Evolutionary conservation across 2,888 invertebrate species (phyloP).

Genomic region (Ochropleura leucogaster): DNA sequence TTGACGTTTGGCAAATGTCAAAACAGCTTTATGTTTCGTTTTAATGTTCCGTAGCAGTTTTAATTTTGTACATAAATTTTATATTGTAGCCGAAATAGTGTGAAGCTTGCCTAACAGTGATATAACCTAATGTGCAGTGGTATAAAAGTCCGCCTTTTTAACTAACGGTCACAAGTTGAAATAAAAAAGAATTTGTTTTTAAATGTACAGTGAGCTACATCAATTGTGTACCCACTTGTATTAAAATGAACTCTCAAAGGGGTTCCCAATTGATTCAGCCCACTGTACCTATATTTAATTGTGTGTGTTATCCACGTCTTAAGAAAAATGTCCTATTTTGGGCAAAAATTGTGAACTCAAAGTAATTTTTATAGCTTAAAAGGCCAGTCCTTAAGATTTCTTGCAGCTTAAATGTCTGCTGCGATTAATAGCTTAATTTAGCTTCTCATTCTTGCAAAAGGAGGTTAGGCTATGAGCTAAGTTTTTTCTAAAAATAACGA

Average conservation of each 20-base stretch:
- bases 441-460: conserved; percentile 41
- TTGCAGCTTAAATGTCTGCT: conserved; percentile 33
- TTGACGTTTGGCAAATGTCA: conserved; percentile 41
- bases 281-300: neutral
- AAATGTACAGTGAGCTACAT: neutral
- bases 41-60: neutral
- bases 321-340: neutral
- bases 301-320: conserved; percentile 34
- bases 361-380: conserved; percentile 21
- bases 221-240: no score
- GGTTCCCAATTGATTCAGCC: no score
- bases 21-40: neutral
- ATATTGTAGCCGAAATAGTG: neutral
- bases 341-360: conserved; percentile 14
- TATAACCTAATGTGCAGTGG: neutral
- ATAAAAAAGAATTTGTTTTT: neutral
- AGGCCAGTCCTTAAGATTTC: conserved; percentile 9
- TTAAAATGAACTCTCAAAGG: no score
- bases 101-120: neutral
- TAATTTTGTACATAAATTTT: conserved; percentile 1
- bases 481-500: conserved; percentile 15
- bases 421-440: conserved; percentile 22
- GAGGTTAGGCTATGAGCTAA: conserved; percentile 12
- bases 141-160: conserved; percentile 10
- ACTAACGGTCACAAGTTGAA: conserved; percentile 9